phyloP scores from a whole-genome alignment of 1,140 invertebrate genomes.

The Eupristina koningsbergeri region DNA sequence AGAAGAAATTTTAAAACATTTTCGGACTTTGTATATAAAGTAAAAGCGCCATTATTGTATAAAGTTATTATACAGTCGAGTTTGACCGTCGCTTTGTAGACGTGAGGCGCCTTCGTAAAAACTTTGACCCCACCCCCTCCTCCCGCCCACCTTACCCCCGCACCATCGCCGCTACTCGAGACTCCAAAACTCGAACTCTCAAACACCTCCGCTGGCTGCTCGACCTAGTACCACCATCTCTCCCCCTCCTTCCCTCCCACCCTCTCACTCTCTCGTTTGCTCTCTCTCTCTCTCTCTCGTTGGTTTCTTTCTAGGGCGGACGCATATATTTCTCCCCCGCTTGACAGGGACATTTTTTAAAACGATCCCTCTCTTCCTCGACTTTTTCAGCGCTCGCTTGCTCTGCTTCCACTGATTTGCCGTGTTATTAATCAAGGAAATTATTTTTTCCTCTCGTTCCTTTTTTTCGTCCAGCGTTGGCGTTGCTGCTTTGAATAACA shows the following conservation, averaged over 20 bases:
- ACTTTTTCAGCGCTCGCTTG: conserved; percentile 25
- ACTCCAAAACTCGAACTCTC: conserved; percentile 26
- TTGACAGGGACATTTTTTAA: conserved; percentile 49
- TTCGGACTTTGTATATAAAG: conserved; percentile 31
- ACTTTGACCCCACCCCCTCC: neutral
- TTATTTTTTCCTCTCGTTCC: conserved; percentile 52
- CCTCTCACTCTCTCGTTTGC: neutral
- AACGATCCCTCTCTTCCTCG: conserved; percentile 22
- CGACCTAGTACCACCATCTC: conserved; percentile 20
- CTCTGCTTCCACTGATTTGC: conserved; percentile 41
- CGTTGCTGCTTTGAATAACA: conserved; percentile 15
- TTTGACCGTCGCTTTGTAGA: conserved; percentile 21
- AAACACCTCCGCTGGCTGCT: neutral
- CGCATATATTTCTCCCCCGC: conserved; percentile 25
- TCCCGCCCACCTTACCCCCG: neutral
- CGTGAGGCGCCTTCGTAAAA: conserved; percentile 42
- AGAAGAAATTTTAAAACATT: conserved; percentile 27
- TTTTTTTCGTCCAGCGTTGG: conserved; percentile 9
- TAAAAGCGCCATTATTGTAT: conserved; percentile 37
- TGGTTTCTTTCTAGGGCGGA: conserved; percentile 5
- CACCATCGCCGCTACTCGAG: neutral
- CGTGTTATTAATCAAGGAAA: conserved; percentile 52
- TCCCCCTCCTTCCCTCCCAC: neutral
- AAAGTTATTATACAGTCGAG: conserved; percentile 41
- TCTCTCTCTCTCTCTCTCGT: conserved; percentile 33